Conservation (phyloP, 1,140 invertebrate species). For the Acromyrmex charruanus region DNA sequence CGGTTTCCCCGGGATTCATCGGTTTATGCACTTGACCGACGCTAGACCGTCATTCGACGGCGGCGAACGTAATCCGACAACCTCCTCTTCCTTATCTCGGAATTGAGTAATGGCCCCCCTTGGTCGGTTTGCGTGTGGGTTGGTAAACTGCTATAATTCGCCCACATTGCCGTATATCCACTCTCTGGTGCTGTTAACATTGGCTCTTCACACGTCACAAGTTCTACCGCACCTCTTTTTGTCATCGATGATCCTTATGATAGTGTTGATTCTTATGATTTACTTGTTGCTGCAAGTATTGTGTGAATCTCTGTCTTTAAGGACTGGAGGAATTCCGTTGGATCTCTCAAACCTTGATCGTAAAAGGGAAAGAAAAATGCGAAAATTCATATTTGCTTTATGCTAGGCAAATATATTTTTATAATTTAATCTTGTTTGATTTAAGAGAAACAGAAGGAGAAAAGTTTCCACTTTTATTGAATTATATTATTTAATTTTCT, state of each 20-base stretch:
- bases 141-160: slow-evolving; percentile 81
- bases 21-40: slow-evolving; percentile 31
- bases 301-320: background rate
- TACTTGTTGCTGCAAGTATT: slow-evolving; percentile 1
- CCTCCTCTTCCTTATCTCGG: slow-evolving; percentile 76
- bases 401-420: background rate
- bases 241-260: background rate
- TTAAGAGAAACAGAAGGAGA: background rate
- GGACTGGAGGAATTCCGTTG: background rate
- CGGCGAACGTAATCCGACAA: slow-evolving; percentile 68
- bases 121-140: slow-evolving; percentile 76
- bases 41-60: slow-evolving; percentile 4
- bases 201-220: slow-evolving; percentile 6
- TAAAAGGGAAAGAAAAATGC: background rate
- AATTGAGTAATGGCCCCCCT: slow-evolving; percentile 78
- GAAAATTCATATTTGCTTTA: background rate
- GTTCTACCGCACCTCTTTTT: slow-evolving; percentile 2
- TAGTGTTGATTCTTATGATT: background rate
- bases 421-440: background rate
- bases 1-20: slow-evolving; percentile 6
- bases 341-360: no score
- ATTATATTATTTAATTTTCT: background rate
- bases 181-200: slow-evolving; percentile 39
- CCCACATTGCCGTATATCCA: slow-evolving; percentile 69
- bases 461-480: background rate